Evolutionary conservation across 2,888 invertebrate genomes (phyloP), one percentile per base, ranked within the genome.

Genomic region (Chloromyia formosa): DNA sequence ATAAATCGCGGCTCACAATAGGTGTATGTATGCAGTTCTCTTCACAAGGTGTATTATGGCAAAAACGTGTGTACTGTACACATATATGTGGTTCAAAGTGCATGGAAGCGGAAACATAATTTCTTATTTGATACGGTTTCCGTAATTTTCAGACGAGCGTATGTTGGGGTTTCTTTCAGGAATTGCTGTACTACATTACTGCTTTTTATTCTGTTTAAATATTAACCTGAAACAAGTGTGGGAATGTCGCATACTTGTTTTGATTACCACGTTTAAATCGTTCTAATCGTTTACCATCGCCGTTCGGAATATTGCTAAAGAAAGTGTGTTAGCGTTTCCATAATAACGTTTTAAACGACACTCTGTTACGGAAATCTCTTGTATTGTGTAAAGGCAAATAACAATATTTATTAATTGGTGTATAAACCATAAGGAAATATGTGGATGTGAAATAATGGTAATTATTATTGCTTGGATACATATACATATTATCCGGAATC

Each of bases 21-120:
- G n/a, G 16, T n/a, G 12, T 53, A 18, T 1, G 27, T n/a, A 49
- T 49, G 49, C 49, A 49, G 27, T 27, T 60, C 60, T 60, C 27
- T 60, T 60, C 27, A 23, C 27, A n/a, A 23, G n/a, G 27, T 35
- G 23, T 60, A 60, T n/a, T 23, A 27, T 23, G 60, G n/a, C n/a
- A n/a, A 12, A 60, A 23, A 69, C n/a, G 53, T 35, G 53, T 35
- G 22, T 54, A 54, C 27, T 35, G 27, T 35, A 35, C 27, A 35
- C 27, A 4, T 7, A 7, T 40, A 23, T 69, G 35, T 71, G 9
- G 18, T 20, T 56, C 18, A 22, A 58, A 58, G 71, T 71, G 71
- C 71, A 71, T 58, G 58, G 58, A 71, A 71, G 71, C 58, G 71
- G 71, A 71, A 71, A 71, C 71, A 40, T 56, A 58, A 40, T 58